phyloP scores from a whole-genome alignment of 2,797 vertebrate genomes.

The Molossus molossus region DNA sequence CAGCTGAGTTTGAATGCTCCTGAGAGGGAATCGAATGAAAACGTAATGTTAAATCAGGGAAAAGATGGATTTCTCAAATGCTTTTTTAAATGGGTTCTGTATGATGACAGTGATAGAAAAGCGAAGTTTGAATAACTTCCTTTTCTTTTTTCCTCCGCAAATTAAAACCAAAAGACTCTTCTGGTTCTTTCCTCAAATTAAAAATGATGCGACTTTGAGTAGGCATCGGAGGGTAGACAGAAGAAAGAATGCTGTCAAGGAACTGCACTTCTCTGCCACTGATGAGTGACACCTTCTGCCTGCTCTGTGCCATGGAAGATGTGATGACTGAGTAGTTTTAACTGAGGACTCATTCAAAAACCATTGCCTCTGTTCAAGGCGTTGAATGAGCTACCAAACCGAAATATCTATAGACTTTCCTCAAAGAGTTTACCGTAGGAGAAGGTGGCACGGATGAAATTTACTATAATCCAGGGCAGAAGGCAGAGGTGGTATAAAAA shows the following conservation, averaged over 20 bases:
- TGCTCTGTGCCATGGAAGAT: background rate
- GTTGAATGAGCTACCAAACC: conserved; percentile 22
- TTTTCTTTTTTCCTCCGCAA: conserved; percentile 56
- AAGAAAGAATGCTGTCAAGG: conserved; percentile 1
- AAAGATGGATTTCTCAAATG: conserved; percentile 69
- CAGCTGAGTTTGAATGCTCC: conserved; percentile 62
- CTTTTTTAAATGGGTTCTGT: conserved; percentile 58
- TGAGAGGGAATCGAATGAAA: conserved; percentile 72
- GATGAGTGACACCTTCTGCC: background rate
- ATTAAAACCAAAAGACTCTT: conserved; percentile 71
- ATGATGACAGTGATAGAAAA: conserved; percentile 67
- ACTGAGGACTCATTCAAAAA: conserved; percentile 43
- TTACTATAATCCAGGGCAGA: conserved; percentile 1
- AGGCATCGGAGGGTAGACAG: conserved; percentile 35
- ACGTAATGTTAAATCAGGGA: conserved; percentile 57
- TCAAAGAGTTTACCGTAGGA: background rate
- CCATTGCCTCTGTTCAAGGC: conserved; percentile 17
- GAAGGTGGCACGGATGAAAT: background rate
- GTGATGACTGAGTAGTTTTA: background rate
- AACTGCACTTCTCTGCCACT: background rate
- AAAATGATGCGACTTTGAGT: conserved; percentile 68
- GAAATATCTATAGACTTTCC: conserved; percentile 35
- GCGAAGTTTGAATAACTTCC: conserved; percentile 69
- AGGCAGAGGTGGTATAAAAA: background rate
- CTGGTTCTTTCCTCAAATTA: conserved; percentile 72